Base-by-base conservation (phyloP, 2,113 vertebrate species). In the Hyaena hyaena region DNA sequence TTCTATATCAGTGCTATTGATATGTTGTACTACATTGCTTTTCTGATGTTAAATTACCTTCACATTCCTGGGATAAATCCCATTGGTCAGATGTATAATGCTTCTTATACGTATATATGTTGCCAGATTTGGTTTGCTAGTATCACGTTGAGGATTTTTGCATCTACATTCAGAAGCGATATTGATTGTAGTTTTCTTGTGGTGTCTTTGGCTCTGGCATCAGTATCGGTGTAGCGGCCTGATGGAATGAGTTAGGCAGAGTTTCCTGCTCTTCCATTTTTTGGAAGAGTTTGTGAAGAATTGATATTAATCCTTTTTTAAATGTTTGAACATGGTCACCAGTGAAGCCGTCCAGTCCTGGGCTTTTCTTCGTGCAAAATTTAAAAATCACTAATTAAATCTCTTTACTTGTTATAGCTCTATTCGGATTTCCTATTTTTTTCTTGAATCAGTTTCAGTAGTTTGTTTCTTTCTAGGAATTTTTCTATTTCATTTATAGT, bases 231-330 rank as follows among this genome's bases (percentile, higher is more conserved):
- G 73, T 79, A 73, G 15, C 71, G 39, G 14, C 39, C 10, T 61
- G n/a, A 76, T 8, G 48, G 43, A 81, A 84, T 77, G 63, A 90
- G 7, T 90, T 76, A 81, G 28, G 58, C 23, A 55, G 28, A 2
- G 23, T 58, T 93, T 45, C 26, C 21, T 82, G 28, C 14, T 90
- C n/a, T 80, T 94, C 21, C 21, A 12, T 5, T 53, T 96, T 83
- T 81, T 84, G 63, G 10, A 89, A 83, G 39, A 71, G 50, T 79
- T 82, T 91, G 24, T 89, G 66, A 91, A 66, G 35, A 87, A 82
- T 76, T 74, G 14, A 19, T 88, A 45, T 65, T 96, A 93, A 89
- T 84, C 94, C 17, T 84, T 92, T 39, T 93, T 80, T 80, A 53
- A 80, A 73, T 86, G 28, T 86, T 43, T 80, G 63, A 55, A 48